These are phyloP conservation scores for Drosophila bocqueti DNA, from an alignment of 1,140 invertebrate genomes.

Conservation along the genomic window DNA sequence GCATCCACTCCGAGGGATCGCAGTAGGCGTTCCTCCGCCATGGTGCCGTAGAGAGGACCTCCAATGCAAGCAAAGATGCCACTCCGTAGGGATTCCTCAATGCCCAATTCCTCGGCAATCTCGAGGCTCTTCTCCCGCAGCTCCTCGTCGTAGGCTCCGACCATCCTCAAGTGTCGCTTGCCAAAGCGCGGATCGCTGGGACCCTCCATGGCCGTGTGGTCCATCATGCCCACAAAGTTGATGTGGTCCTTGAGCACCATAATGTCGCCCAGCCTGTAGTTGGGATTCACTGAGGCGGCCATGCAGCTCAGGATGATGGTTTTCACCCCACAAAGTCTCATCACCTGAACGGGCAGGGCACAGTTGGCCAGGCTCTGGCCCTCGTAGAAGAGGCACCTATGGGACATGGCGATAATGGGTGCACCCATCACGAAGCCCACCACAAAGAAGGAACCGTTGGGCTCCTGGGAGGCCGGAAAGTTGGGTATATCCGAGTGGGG, in stretches of 20 bases:
- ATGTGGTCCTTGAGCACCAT: conserved; percentile 99
- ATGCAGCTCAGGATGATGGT: conserved; percentile 96
- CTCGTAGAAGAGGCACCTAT: conserved; percentile 97
- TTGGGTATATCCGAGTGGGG: conserved; percentile 94
- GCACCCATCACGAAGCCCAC: conserved; percentile 92
- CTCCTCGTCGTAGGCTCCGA: conserved; percentile 91
- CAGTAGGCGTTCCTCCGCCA: conserved; percentile 93
- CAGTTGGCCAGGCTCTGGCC: conserved; percentile 92
- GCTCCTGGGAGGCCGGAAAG: conserved; percentile 91
- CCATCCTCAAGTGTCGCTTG: conserved; percentile 94
- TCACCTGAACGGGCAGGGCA: conserved; percentile 95
- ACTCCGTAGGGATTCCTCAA: conserved; percentile 89
- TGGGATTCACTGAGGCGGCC: conserved; percentile 94
- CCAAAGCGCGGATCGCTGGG: conserved; percentile 97
- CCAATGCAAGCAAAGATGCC: conserved; percentile 97
- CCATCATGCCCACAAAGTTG: conserved; percentile 92
- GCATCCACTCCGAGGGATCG: conserved; percentile 93
- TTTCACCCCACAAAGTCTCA: conserved; percentile 96
- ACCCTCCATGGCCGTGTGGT: conserved; percentile 95
- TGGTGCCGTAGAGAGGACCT: conserved; percentile 96
- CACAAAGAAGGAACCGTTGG: conserved; percentile 92
- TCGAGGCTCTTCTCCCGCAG: conserved; percentile 89
- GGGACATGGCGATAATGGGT: conserved; percentile 96
- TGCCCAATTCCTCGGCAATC: conserved; percentile 90
- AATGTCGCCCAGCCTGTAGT: conserved; percentile 95